These are phyloP conservation scores for Drosophila paranaensis DNA, from an alignment of 2,888 invertebrate genomes.

Conservation along the genomic window DNA sequence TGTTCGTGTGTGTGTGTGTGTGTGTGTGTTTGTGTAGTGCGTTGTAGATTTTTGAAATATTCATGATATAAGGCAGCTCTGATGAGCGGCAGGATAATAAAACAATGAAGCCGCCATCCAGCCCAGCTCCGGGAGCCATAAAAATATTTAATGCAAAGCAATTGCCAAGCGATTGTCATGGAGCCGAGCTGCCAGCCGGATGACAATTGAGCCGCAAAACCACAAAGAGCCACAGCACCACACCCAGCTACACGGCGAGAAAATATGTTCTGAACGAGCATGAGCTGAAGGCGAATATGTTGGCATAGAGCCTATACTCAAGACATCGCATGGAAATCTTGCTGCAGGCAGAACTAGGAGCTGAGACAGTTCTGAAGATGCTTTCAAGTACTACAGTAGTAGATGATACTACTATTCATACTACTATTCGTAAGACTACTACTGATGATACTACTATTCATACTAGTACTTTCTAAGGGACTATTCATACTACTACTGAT, in stretches of 20 bases:
- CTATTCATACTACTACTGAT: neutral
- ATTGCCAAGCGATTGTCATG: slow-evolving; percentile 17
- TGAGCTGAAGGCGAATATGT: too few relatives aligned
- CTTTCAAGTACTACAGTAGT: too few relatives aligned
- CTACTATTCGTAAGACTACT: too few relatives aligned
- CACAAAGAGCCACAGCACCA: slow-evolving; percentile 18
- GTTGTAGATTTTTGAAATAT: slow-evolving; percentile 70
- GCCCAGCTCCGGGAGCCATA: slow-evolving; percentile 65
- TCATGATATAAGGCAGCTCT: slow-evolving; percentile 62
- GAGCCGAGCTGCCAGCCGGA: slow-evolving; percentile 31
- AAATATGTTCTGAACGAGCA: neutral
- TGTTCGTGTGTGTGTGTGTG: neutral
- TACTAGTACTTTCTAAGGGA: too few relatives aligned
- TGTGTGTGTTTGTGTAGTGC: slow-evolving; percentile 32
- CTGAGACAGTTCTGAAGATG: neutral
- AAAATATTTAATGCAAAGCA: slow-evolving; percentile 78
- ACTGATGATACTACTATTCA: too few relatives aligned
- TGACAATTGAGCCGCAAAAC: slow-evolving; percentile 61
- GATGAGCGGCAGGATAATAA: slow-evolving; percentile 67
- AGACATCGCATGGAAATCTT: neutral
- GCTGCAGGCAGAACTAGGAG: neutral
- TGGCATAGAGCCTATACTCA: too few relatives aligned
- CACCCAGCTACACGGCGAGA: slow-evolving; percentile 15
- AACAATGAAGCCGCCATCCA: slow-evolving; percentile 72
- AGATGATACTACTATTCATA: too few relatives aligned